Conservation (phyloP, 30 jellyfish, hydroid and myxozoan species). For the Rhopilema esculentum region DNA sequence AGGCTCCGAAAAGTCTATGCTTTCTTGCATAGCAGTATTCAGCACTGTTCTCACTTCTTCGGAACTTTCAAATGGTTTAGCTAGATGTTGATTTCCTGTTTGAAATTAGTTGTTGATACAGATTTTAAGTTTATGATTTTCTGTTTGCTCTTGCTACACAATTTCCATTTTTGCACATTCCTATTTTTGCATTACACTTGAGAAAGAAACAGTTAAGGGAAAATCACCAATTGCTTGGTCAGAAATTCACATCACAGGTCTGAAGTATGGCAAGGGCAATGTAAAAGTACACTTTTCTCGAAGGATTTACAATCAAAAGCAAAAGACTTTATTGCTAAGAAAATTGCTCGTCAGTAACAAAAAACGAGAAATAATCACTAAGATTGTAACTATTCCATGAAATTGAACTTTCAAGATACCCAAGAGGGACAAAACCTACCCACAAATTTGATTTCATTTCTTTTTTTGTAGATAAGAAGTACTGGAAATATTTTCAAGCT, state of each 20-base stretch:
- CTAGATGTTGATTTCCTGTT: neutral
- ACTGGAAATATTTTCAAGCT: neutral
- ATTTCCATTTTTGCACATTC: neutral
- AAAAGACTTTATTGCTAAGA: neutral
- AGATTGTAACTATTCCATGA: neutral
- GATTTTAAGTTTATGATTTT: neutral
- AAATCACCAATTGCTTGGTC: neutral
- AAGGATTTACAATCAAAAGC: neutral
- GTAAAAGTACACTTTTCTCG: neutral
- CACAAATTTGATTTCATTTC: slow-evolving; percentile 6
- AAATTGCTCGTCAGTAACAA: neutral
- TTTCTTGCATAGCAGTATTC: neutral
- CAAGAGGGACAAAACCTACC: slow-evolving; percentile 1
- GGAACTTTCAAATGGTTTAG: neutral
- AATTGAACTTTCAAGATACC: neutral
- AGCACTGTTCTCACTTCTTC: neutral
- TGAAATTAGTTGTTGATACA: too few species aligned
- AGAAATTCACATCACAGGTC: neutral
- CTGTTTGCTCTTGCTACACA: neutral
- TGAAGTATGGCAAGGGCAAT: neutral
- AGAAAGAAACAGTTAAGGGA: neutral
- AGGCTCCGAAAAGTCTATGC: neutral
- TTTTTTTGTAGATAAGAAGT: slow-evolving; percentile 12
- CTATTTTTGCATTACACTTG: neutral
- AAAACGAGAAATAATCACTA: neutral